Base-by-base conservation (phyloP, 1,140 invertebrate species). In the Protaetia brevitarsis region DNA sequence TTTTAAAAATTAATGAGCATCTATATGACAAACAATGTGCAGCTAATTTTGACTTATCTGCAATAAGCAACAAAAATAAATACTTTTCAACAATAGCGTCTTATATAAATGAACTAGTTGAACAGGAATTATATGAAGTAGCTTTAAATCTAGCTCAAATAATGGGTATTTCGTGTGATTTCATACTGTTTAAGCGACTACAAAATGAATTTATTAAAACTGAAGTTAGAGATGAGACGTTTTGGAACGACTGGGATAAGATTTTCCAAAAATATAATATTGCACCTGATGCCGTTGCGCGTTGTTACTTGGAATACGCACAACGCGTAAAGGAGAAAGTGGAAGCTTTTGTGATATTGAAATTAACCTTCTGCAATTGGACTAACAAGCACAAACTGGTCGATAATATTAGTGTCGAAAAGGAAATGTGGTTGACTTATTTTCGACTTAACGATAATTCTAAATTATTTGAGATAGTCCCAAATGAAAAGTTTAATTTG, bases 71-170 rank as follows among this genome's bases (percentile, higher is more conserved):
- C 64, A 56, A 65, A 10, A 68, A 71, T 13, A 72, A 72, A 59
- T 74, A 76, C 63, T 67, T 71, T 23, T 63, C 67, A 37, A 78
- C 80, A 66, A 70, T 83, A 34, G 68, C 78, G 66, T 70, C 81
- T 66, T 86, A 84, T 69, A 77, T 87, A 6, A 75, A 83, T 31
- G 75, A 79, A 67, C 79, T 87, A 37, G 75, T 83, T 1, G 67
- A 72, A 0, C 74, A 76, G 10, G 76, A 82, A 64, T 77, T 83
- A 66, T 88, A 86, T 65, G 74, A 78, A 2, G 79, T 78, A 36
- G 87, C 86, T 16, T 73, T 86, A 2, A 79, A 82, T 71, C 80
- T 88, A 45, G 85, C 85, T 0, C 79, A 82, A 70, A 69, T 82
- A 8, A 78, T 80, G 2, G 77, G 76, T 45, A 69, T 87, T 2